phyloP scores from a whole-genome alignment of 1,140 invertebrate genomes.

The Radopholus similis region DNA sequence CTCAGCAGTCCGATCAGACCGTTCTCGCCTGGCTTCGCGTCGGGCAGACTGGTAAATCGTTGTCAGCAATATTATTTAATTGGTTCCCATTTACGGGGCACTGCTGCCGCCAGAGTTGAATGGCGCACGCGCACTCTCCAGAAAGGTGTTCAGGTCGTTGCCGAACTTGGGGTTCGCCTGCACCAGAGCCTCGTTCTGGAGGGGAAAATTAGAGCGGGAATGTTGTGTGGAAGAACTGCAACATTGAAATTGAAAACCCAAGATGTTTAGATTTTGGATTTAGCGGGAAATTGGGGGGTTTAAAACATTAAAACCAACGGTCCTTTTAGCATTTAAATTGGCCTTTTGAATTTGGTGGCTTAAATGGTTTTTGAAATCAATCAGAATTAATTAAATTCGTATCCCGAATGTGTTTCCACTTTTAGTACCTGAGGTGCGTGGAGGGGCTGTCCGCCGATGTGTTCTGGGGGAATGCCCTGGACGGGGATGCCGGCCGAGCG shows the following conservation, averaged over 20 bases:
- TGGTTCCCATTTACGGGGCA: conserved; percentile 21
- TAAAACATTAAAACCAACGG: background rate
- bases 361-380: too few relatives aligned
- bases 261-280: background rate
- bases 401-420: too few relatives aligned
- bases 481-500: conserved; percentile 58
- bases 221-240: background rate
- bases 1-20: conserved; percentile 57
- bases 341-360: too few relatives aligned
- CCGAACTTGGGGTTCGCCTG: conserved; percentile 59
- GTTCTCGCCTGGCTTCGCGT: conserved; percentile 59
- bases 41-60: conserved; percentile 39
- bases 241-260: background rate
- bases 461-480: conserved; percentile 53
- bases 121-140: conserved; percentile 23
- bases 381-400: conserved; percentile 3
- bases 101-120: conserved; percentile 32
- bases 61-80: background rate
- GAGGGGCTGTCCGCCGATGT: conserved; percentile 44
- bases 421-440: conserved; percentile 33
- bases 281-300: background rate
- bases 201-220: background rate
- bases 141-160: conserved; percentile 48
- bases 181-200: conserved; percentile 46
- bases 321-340: background rate